phyloP scores from a whole-genome alignment of 2,113 vertebrate genomes.

The Edolisoma coerulescens region DNA sequence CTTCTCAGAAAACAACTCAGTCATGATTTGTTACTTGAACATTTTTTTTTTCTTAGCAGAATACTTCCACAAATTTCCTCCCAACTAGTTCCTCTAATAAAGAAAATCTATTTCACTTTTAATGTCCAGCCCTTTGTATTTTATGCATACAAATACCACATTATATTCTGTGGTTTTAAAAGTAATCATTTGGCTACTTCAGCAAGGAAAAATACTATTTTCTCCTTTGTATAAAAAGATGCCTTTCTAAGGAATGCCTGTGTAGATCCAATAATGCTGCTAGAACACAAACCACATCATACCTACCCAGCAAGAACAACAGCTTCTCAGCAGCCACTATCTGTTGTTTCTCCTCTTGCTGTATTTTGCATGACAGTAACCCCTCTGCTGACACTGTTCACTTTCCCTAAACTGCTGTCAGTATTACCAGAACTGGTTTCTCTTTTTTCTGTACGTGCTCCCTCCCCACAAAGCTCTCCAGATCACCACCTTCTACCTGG shows the following conservation, averaged over 20 bases:
- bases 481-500: not conserved
- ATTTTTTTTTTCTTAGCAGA: not conserved
- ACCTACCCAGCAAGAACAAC: not conserved
- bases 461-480: not conserved
- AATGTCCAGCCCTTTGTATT: not conserved
- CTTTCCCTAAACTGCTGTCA: not conserved
- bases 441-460: not conserved
- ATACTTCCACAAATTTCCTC: not conserved
- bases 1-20: not conserved
- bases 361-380: not conserved
- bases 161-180: not conserved
- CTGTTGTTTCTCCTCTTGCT: not conserved
- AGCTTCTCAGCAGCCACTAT: not conserved
- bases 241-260: not conserved
- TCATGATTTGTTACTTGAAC: not conserved
- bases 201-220: not conserved
- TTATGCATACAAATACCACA: not conserved
- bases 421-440: not conserved
- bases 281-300: not conserved
- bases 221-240: not conserved
- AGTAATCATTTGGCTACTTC: not conserved
- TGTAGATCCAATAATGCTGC: not conserved
- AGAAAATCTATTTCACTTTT: not conserved
- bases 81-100: not conserved
- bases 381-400: not conserved